Evolutionary conservation across 1,140 invertebrate species (phyloP).

Genomic region (Planococcus citri): DNA sequence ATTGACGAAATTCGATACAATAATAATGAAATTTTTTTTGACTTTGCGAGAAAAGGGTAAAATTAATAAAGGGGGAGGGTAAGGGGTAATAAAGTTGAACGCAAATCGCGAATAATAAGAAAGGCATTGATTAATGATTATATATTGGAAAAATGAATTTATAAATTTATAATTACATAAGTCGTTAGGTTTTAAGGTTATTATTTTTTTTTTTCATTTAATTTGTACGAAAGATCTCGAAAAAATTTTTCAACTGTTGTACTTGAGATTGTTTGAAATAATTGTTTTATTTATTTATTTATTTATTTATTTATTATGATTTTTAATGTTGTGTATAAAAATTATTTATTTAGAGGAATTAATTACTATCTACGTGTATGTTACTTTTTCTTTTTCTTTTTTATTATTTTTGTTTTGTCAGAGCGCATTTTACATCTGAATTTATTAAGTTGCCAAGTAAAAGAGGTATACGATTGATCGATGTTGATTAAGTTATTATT

Average conservation of each 20-base stretch:
- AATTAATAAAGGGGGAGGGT: too few species aligned
- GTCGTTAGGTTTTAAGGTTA: not conserved
- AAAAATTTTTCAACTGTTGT: not conserved
- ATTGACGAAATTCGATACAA: not conserved
- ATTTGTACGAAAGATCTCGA: not conserved
- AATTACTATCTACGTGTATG: not conserved
- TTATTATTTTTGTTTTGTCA: too few species aligned
- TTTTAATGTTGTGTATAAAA: conserved; percentile 4
- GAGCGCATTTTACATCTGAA: not conserved
- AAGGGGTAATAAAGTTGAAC: too few species aligned
- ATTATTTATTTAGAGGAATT: not conserved
- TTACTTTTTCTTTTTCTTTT: not conserved
- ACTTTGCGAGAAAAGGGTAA: too few species aligned
- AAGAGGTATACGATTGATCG: conserved; percentile 16
- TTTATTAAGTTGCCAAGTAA: not conserved
- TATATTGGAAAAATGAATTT: not conserved
- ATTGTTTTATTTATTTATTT: not conserved
- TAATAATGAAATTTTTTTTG: too few species aligned
- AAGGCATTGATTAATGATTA: not conserved
- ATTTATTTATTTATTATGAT: not conserved
- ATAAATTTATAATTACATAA: too few species aligned
- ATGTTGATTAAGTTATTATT: conserved; percentile 14
- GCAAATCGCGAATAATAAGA: too few species aligned
- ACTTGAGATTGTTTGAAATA: not conserved
- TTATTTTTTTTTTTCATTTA: not conserved